A percentile compares a stretch with the other conserved stretches of the same genome.
These are phyloP conservation scores for Helicoverpa assulta DNA, from an alignment of 2,888 invertebrate species.

Conservation along the genomic window DNA sequence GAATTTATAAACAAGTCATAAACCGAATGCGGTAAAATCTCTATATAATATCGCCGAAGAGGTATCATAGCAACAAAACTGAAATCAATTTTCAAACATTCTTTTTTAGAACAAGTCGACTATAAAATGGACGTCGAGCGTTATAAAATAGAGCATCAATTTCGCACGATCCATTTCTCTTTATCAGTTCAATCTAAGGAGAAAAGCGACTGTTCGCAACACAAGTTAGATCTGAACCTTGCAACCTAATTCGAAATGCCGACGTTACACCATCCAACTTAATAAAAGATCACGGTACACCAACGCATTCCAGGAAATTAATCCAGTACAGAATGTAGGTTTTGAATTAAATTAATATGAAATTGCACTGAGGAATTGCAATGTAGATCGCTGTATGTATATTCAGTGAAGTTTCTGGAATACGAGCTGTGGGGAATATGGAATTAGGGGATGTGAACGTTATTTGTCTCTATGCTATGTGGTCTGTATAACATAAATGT, in stretches of 20 bases:
- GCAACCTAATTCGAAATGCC: constrained; percentile 17
- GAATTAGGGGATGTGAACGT: constrained; percentile 40
- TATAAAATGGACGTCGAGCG: background rate
- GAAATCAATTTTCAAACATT: background rate
- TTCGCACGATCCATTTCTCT: constrained; percentile 34
- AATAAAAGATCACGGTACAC: constrained; percentile 33
- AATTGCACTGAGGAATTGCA: constrained; percentile 34
- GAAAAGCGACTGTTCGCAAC: constrained; percentile 36
- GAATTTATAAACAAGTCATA: background rate
- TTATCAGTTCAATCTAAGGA: constrained; percentile 31
- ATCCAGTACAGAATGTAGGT: constrained; percentile 41
- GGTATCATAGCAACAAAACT: background rate
- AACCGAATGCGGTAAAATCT: background rate
- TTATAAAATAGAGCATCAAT: constrained; percentile 23
- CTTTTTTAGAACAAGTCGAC: background rate
- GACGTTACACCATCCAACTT: constrained; percentile 23
- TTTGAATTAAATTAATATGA: constrained; percentile 54
- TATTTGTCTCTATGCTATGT: constrained; percentile 22
- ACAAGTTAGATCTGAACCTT: constrained; percentile 43
- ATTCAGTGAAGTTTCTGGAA: constrained; percentile 37
- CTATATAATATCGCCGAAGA: background rate
- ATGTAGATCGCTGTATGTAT: constrained; percentile 47
- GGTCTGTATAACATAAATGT: constrained; percentile 4
- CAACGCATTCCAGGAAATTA: constrained; percentile 49
- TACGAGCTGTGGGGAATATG: constrained; percentile 35